Evolutionary conservation across 2,888 invertebrate species (phyloP).

Genomic region (Epinotia nisella): DNA sequence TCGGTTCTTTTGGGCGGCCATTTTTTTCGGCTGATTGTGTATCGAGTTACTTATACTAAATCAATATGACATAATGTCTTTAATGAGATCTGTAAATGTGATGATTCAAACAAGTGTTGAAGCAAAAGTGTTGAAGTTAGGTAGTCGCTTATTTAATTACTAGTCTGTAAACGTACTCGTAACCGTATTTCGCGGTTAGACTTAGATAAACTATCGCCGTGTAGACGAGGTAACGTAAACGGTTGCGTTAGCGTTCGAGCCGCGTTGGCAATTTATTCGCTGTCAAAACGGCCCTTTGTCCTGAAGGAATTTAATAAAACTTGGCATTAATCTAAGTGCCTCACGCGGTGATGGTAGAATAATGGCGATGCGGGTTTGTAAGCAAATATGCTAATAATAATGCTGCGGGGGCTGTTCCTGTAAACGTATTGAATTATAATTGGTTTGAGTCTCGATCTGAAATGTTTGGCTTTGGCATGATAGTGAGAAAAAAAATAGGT

Average conservation of each 20-base stretch:
- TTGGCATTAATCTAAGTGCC: conserved; percentile 53
- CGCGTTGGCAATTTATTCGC: conserved; percentile 54
- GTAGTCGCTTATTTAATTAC: neutral
- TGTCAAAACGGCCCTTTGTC: conserved; percentile 56
- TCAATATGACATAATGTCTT: no score
- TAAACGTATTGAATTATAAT: neutral
- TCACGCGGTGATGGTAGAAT: conserved; percentile 34
- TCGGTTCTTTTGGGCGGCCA: no score
- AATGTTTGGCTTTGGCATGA: neutral
- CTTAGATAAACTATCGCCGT: conserved; percentile 32
- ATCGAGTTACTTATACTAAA: no score
- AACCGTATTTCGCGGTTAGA: conserved; percentile 20
- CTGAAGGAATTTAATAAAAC: conserved; percentile 63
- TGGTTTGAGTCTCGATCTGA: neutral
- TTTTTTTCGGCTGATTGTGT: no score
- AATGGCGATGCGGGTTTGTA: conserved; percentile 24
- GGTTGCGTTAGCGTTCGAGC: conserved; percentile 39
- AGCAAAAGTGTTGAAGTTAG: no score
- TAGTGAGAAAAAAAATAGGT: neutral
- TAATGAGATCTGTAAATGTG: no score
- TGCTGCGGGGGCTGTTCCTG: neutral
- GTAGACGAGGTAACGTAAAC: conserved; percentile 24
- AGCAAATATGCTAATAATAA: conserved; percentile 30
- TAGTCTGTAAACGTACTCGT: neutral
- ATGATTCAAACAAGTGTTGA: no score